phyloP scores from a whole-genome alignment of 2,888 invertebrate species.

The Erynnis tages region DNA sequence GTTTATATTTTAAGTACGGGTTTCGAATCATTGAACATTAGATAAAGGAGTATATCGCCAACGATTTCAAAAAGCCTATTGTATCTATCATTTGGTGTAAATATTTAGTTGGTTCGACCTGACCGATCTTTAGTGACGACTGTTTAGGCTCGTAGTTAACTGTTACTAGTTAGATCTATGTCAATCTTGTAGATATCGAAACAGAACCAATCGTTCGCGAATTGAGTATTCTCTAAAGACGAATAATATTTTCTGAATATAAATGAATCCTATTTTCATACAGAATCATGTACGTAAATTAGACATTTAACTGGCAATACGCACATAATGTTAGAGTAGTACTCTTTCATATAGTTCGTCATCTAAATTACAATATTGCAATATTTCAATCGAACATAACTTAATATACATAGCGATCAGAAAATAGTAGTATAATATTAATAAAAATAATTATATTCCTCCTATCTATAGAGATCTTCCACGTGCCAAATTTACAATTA shows the following conservation, averaged over 20 bases:
- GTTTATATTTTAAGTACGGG: conserved; percentile 51
- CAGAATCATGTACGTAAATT: conserved; percentile 66
- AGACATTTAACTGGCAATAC: conserved; percentile 69
- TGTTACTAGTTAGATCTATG: conserved; percentile 63
- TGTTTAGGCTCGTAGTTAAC: conserved; percentile 66
- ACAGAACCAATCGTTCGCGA: conserved; percentile 66
- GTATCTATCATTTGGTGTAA: conserved; percentile 45
- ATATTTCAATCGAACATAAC: conserved; percentile 36
- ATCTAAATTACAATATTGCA: conserved; percentile 40
- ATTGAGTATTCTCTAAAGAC: conserved; percentile 63
- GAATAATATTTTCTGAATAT: conserved; percentile 72
- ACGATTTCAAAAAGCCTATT: conserved; percentile 55
- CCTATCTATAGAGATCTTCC: conserved; percentile 32
- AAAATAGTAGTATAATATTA: conserved; percentile 30
- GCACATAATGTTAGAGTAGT: conserved; percentile 64
- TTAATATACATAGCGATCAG: conserved; percentile 41
- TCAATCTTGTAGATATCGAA: conserved; percentile 53
- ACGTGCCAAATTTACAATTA: conserved; percentile 67
- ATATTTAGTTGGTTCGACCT: conserved; percentile 46
- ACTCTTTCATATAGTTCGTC: conserved; percentile 40
- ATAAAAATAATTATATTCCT: conserved; percentile 28
- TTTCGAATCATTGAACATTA: conserved; percentile 72
- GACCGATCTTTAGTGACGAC: conserved; percentile 59
- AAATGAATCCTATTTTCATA: conserved; percentile 78
- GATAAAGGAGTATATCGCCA: conserved; percentile 51